Evolutionary conservation across 2,797 vertebrate species (phyloP).

Genomic region (Vespertilio murinus): DNA sequence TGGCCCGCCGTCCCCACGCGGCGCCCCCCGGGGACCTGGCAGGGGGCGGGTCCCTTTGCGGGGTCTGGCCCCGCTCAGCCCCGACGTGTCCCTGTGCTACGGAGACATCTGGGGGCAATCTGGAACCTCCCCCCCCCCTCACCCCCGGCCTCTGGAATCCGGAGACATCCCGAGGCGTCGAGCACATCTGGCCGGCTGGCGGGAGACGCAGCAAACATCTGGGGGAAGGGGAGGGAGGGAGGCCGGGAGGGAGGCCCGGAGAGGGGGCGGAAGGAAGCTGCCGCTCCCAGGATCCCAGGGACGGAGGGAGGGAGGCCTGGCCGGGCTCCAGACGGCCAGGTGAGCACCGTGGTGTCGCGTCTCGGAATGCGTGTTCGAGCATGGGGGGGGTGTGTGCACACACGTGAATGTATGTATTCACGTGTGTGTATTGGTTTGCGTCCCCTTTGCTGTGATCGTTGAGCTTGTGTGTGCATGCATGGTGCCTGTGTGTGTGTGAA

Average conservation of each 20-base stretch:
- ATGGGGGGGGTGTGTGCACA: fast-evolving
- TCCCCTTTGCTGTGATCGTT: neutral
- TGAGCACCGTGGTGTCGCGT: neutral
- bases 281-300: neutral
- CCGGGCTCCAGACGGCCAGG: constrained; percentile 26
- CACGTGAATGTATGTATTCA: fast-evolving
- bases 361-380: fast-evolving
- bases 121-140: neutral
- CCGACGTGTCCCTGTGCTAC: neutral
- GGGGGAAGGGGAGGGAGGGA: neutral
- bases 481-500: neutral
- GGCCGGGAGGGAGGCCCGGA: fast-evolving
- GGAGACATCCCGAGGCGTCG: neutral
- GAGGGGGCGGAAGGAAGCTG: neutral
- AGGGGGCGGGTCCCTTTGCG: neutral
- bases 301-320: neutral
- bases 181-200: constrained; percentile 56
- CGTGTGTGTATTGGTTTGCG: fast-evolving
- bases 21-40: fast-evolving
- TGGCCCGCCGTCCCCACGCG: fast-evolving
- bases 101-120: neutral
- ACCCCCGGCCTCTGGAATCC: neutral
- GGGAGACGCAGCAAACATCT: constrained; percentile 34
- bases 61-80: neutral
- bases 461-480: neutral